phyloP scores from a whole-genome alignment of 2,888 invertebrate species.

The Cataglyphis albicans region DNA sequence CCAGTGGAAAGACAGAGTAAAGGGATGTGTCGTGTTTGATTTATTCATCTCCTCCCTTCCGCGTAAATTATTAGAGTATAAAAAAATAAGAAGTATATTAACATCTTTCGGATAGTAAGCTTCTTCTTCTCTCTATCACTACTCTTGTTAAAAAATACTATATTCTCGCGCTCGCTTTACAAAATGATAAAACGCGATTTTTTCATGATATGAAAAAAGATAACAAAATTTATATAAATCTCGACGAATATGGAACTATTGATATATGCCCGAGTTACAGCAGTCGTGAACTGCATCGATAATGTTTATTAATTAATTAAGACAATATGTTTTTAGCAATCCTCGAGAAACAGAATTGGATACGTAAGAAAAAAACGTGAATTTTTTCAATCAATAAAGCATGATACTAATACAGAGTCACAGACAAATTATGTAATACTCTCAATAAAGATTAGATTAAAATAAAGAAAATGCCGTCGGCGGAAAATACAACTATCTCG shows the following conservation, averaged over 20 bases:
- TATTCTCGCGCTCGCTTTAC: neutral
- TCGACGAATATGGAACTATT: neutral
- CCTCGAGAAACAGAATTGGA: slow-evolving; percentile 3
- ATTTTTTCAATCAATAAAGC: slow-evolving; percentile 2
- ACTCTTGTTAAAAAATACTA: slow-evolving; percentile 49
- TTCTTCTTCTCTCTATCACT: slow-evolving; percentile 14
- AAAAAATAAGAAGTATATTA: slow-evolving; percentile 71
- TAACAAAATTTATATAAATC: slow-evolving; percentile 20
- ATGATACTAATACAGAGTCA: neutral
- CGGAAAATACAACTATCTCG: slow-evolving; percentile 4
- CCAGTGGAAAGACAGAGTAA: neutral
- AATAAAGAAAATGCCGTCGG: slow-evolving; percentile 16
- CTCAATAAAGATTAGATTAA: slow-evolving; percentile 33
- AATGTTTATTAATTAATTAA: slow-evolving; percentile 18
- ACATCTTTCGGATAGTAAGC: slow-evolving; percentile 61
- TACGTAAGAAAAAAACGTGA: neutral
- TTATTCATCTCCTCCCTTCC: slow-evolving; percentile 22
- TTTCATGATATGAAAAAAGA: slow-evolving; percentile 3
- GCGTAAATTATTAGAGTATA: slow-evolving; percentile 67
- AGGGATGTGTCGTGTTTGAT: slow-evolving; percentile 26
- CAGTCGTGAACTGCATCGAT: slow-evolving; percentile 1
- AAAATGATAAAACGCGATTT: slow-evolving; percentile 17
- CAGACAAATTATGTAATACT: neutral
- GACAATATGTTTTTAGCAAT: slow-evolving; percentile 18
- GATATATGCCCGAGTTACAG: slow-evolving; percentile 8